phyloP scores from a whole-genome alignment of 2,113 vertebrate genomes.

The Podilymbus podiceps region DNA sequence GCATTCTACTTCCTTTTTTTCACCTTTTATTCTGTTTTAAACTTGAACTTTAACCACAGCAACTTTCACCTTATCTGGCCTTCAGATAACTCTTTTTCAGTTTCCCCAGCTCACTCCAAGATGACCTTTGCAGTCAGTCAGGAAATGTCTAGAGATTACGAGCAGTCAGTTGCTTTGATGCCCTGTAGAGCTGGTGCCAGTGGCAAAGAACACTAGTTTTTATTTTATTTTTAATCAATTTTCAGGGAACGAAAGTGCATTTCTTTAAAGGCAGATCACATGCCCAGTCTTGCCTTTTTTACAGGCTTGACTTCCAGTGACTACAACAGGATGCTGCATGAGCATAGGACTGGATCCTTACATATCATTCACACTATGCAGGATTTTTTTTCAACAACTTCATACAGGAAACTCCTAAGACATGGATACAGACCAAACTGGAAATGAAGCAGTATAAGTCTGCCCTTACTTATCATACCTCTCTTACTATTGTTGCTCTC shows the following conservation, averaged over 20 bases:
- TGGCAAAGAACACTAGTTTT: background rate
- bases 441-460: background rate
- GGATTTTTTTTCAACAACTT: background rate
- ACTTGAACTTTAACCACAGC: constrained; percentile 29
- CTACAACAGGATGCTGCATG: background rate
- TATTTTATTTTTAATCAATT: background rate
- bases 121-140: background rate
- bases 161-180: background rate
- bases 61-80: constrained; percentile 6
- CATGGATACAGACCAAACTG: background rate
- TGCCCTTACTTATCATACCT: background rate
- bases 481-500: background rate
- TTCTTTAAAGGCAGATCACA: background rate
- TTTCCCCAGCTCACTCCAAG: background rate
- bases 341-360: background rate
- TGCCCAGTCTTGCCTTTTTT: background rate
- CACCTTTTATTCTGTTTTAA: constrained; percentile 1
- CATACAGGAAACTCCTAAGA: background rate
- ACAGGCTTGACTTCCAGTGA: background rate
- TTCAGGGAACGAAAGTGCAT: background rate
- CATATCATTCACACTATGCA: background rate
- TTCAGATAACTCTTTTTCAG: background rate
- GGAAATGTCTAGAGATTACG: constrained; percentile 19
- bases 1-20: background rate
- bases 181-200: background rate